Percentiles rank a stretch among this genome's conserved stretches.
These are phyloP conservation scores for Atta colombica DNA, from an alignment of 1,140 invertebrate species.

Conservation along the genomic window DNA sequence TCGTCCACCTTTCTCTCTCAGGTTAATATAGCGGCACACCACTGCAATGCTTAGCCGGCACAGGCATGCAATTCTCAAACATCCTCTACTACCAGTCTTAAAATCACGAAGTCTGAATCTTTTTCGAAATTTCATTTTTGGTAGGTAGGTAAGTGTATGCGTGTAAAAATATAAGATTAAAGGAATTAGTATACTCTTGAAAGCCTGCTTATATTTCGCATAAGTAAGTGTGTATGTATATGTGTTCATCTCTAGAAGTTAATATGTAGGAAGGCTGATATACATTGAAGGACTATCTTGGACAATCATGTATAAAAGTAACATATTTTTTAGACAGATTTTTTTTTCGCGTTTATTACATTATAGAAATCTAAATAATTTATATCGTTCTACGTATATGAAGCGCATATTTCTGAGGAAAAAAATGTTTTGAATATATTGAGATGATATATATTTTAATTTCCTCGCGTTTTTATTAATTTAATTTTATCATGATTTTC, in stretches of 20 bases:
- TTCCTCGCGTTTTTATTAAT: not conserved
- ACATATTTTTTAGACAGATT: conserved; percentile 19
- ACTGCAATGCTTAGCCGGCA: conserved; percentile 83
- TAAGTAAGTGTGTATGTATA: not conserved
- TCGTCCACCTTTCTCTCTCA: conserved; percentile 70
- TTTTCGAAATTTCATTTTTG: conserved; percentile 5
- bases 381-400: not conserved
- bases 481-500: conserved; percentile 15
- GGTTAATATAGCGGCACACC: conserved; percentile 85
- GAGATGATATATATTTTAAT: not conserved
- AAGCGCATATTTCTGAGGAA: not conserved
- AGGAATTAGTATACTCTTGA: not conserved
- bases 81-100: conserved; percentile 71
- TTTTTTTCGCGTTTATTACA: not conserved
- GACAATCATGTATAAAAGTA: conserved; percentile 2
- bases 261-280: not conserved
- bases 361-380: conserved; percentile 3
- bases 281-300: conserved; percentile 11
- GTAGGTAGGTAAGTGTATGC: not conserved
- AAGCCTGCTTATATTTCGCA: not conserved
- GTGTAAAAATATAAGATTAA: conserved; percentile 33
- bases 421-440: conserved; percentile 14
- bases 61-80: conserved; percentile 82
- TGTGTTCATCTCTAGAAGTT: not conserved
- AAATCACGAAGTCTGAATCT: conserved; percentile 67